These are phyloP conservation scores for Styela plicata DNA, from an alignment of 23 tunicate genomes.

Conservation along the genomic window DNA sequence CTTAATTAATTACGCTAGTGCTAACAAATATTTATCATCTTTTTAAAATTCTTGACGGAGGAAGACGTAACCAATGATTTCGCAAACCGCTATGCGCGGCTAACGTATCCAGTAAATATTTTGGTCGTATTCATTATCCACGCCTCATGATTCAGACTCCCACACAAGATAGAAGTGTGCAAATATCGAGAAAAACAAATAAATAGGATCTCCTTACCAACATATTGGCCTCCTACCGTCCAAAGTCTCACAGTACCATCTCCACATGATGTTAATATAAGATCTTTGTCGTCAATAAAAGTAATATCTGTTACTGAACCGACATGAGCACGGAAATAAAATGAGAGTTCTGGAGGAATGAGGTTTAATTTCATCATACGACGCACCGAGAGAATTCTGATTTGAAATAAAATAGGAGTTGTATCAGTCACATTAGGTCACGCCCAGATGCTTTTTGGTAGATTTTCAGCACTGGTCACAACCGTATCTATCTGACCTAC, in stretches of 20 bases:
- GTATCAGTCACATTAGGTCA: no score
- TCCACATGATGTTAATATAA: conserved; percentile 56
- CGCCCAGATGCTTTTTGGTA: no score
- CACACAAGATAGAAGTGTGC: no score
- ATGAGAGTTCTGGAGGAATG: conserved; percentile 48
- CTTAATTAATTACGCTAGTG: no score
- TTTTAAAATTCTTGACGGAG: no score
- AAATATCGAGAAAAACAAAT: neutral
- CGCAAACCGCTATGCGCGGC: no score
- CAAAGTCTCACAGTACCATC: conserved; percentile 82
- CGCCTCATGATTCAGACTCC: no score
- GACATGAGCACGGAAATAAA: conserved; percentile 72
- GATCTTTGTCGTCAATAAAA: conserved; percentile 43
- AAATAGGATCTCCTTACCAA: conserved; percentile 38
- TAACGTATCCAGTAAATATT: neutral
- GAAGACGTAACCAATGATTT: neutral
- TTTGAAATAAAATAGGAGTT: no score
- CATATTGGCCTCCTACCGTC: conserved; percentile 53
- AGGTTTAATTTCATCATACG: conserved; percentile 49
- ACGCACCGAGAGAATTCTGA: conserved; percentile 33
- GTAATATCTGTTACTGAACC: conserved; percentile 66
- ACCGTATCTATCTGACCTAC: no score
- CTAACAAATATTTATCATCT: no score
- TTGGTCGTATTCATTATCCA: no score
- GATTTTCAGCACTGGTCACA: no score